Conservation (phyloP, 2,888 invertebrate species). For the Lathronympha strigana region DNA sequence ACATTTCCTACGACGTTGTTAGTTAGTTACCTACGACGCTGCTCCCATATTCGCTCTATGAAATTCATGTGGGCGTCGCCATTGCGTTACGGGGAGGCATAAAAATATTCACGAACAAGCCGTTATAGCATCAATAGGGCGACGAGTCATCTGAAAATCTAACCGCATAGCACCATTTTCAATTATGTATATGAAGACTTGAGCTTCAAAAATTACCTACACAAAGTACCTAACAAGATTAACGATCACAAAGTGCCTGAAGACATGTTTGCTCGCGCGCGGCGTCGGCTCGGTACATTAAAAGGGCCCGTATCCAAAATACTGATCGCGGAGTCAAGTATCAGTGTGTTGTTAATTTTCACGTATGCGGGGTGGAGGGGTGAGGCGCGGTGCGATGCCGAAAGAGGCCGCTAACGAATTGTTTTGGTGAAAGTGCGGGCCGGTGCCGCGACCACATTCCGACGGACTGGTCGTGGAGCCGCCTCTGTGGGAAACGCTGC, state of each 20-base stretch:
- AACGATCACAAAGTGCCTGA: conserved; percentile 10
- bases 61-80: conserved; percentile 16
- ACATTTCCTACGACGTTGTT: background rate
- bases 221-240: conserved; percentile 3
- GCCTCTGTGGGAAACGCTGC: conserved; percentile 84
- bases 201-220: background rate
- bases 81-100: conserved; percentile 10
- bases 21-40: background rate
- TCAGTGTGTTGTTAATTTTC: conserved; percentile 78
- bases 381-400: conserved; percentile 77
- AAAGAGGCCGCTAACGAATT: conserved; percentile 84
- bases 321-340: conserved; percentile 71
- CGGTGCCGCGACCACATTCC: conserved; percentile 83
- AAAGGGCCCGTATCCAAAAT: conserved; percentile 66
- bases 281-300: conserved; percentile 57
- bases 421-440: conserved; percentile 85
- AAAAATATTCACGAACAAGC: background rate
- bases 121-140: background rate
- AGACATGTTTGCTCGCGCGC: conserved; percentile 24
- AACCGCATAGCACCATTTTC: background rate
- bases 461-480: conserved; percentile 81
- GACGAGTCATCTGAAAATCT: too few species aligned
- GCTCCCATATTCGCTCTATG: background rate
- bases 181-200: background rate
- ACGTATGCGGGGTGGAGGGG: conserved; percentile 70